Evolutionary conservation across 2,888 invertebrate genomes (phyloP), one percentile per base, ranked within the genome.

Genomic region (Emmelina monodactyla): DNA sequence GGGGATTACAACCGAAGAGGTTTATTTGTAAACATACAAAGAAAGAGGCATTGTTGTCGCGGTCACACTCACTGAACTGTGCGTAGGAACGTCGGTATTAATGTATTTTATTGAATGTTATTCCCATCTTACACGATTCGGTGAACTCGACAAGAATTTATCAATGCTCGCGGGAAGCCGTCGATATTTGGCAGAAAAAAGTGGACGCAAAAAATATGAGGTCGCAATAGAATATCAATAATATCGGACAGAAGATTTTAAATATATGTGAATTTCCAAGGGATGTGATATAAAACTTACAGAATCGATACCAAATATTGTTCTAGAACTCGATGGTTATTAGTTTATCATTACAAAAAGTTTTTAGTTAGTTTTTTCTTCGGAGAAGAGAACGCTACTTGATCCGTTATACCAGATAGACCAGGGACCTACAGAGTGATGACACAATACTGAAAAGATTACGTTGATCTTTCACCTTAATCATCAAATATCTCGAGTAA

Each of bases 21-120:
- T 73, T 78, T 79, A 78, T 79, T 79, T 79, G 76, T 76, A 79
- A 78, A 78, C 75, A 79, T 57, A 69, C 69, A 71, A 68, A 62
- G 68, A 72, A 66, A 62, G 53, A 46, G 53, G 51, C 56, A 69
- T 66, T 65, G 64, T 72, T 62, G 59, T 54, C 35, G 58, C 58
- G 67, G 68, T 65, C 70, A 61, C 65, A 64, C 64, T 58, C 58
- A 50, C 55, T 57, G 52, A 57, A 54, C 9, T 25, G n/a, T 46
- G 47, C 47, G 47, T 48, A 57, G 62, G 59, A 65, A 60, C 70
- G 64, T 58, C n/a, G n/a, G 51, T 68, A 25, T 25, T 25, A 58
- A 66, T 63, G 57, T 62, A 60, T 64, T 62, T 68, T 65, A 73
- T 78, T 71, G 64, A 72, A 71, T 64, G 58, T 62, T 66, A 58